phyloP scores from a whole-genome alignment of 1,140 invertebrate species.

The Neotoxoptera formosana region DNA sequence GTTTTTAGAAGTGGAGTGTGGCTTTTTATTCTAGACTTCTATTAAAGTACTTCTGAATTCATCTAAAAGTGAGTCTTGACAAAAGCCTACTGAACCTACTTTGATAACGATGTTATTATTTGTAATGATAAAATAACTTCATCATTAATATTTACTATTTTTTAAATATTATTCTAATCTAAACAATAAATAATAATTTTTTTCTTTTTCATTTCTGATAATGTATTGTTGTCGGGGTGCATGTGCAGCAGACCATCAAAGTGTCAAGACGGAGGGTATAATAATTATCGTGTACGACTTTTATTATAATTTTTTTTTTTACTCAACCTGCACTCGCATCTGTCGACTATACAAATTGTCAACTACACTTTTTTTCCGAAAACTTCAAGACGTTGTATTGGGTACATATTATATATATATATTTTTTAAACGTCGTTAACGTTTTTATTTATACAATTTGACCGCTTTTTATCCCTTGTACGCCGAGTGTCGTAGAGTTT shows the following conservation, averaged over 20 bases:
- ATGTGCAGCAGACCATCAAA: neutral
- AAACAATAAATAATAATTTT: no score
- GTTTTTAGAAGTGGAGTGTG: no score
- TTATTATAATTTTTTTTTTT: neutral
- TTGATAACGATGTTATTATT: no score
- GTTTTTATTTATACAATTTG: neutral
- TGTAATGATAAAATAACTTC: no score
- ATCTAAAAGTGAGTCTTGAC: no score
- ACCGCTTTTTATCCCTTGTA: neutral
- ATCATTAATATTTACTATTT: no score
- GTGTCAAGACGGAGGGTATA: neutral
- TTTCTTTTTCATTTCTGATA: neutral
- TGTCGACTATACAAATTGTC: neutral
- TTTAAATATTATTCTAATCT: no score
- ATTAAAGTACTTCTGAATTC: no score
- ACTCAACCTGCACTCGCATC: neutral
- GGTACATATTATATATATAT: neutral
- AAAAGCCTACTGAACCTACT: no score
- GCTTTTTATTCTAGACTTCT: no score
- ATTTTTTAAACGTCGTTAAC: neutral
- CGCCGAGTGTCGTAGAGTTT: neutral
- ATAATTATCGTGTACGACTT: slow-evolving; percentile 15
- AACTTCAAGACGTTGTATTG: neutral
- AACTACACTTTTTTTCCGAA: neutral
- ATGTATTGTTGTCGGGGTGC: neutral